Base-by-base conservation (phyloP, 2,888 invertebrate genomes). In the Dermolepida albohirtum region DNA sequence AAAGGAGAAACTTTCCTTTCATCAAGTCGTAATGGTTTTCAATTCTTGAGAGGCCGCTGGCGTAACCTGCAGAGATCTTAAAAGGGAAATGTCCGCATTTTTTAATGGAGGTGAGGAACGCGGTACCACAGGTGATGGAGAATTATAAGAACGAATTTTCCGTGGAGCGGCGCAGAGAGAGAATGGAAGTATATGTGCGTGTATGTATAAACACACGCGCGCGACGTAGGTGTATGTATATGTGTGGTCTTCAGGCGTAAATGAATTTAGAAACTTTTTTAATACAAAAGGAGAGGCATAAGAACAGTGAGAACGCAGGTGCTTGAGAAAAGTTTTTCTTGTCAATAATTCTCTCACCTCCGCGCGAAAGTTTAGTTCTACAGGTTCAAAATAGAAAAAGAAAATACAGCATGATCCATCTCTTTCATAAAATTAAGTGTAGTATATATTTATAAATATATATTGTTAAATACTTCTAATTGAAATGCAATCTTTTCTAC, bases 1-100 rank as follows among this genome's bases (percentile, higher is more conserved):
- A 59, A 27, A 51, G 50, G 66, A 51, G 76, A 82, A 83, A 82
- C 82, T 83, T 83, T 83, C 82, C 82, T 83, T 83, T 82, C 83
- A 83, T 83, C 83, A 82, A 34, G 78, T 77, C 75, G 82, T 83
- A 83, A 83, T 83, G 81, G 81, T 82, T 82, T 82, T 82, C 82
- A 81, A 81, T 82, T 83, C 82, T 81, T 80, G 75, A 74, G 71
- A 71, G 75, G 74, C 73, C 74, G 75, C 73, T 66, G 68, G 74
- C 72, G 70, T 67, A 68, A 66, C 68, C 66, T 41, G 43, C 57
- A 44, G 59, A 47, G 34, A 55, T 40, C 66, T 41, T 41, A 50
- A 62, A 67, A 59, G 40, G 11, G 41, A 50, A 66, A 47, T 47
- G 47, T 47, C 59, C 47, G 34, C 27, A 34, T 49, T 47, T 47